Evolutionary conservation across 2,888 invertebrate genomes (phyloP), one percentile per base, ranked within the genome.

Genomic region (Therioaphis trifolii): DNA sequence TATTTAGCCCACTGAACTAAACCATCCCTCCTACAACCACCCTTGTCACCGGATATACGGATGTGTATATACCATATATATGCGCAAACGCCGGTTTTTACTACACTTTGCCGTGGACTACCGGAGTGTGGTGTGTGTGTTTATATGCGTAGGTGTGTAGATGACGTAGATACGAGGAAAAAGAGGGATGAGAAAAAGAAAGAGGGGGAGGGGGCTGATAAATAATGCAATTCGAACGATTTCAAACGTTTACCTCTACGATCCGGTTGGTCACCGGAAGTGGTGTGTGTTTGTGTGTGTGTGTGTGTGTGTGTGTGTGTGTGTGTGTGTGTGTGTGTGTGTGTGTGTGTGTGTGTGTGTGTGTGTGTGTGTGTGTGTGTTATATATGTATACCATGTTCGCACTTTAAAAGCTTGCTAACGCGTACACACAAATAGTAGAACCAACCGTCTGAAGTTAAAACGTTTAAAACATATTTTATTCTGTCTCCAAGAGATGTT

Each of bases 161-260:
- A 24, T 43, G 58, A 15, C n/a, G n/a, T n/a, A n/a, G n/a, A n/a
- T 24, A 29, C 11, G 66, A 2, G n/a, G 18, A 29, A 14, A n/a
- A n/a, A n/a, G n/a, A n/a, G n/a, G n/a, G n/a, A n/a, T n/a, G n/a
- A n/a, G n/a, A n/a, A n/a, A n/a, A n/a, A 14, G 3, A 15, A n/a
- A 35, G 58, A 61, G 61, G 18, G 5, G 0, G 21, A n/a, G 24
- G 2, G 18, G 21, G 43, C 49, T 52, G 49, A 78, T 78, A 78
- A 78, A 78, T 78, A 78, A 78, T 66, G 46, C 66, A 52, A 78
- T 52, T 52, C 58, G 43, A 75, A 75, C 43, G 40, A 43, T 75
- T 75, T 75, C 27, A 43, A 75, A 43, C 43, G 58, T 58, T 75
- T 75, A 43, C 75, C 43, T 43, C 27, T 27, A 63, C 76, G 46